Evolutionary conservation across 1,140 invertebrate species (phyloP).

Genomic region (Mya arenaria): DNA sequence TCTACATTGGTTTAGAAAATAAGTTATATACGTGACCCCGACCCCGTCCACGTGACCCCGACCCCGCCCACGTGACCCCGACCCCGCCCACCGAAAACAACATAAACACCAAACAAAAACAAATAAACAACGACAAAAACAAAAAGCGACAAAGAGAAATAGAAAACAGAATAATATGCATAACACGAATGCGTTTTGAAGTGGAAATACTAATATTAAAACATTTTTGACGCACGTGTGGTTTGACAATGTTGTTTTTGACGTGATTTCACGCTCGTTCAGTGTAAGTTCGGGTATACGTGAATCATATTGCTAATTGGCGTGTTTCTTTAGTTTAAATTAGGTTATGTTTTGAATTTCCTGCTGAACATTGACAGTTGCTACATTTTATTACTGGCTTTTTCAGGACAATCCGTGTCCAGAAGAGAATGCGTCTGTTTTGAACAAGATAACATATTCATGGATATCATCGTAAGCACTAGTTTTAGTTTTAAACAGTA

Average conservation of each 20-base stretch:
- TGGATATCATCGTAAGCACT: slow-evolving; percentile 20
- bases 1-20: neutral
- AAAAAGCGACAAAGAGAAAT: no score
- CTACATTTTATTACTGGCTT: neutral
- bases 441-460: slow-evolving; percentile 13
- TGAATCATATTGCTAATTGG: neutral
- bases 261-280: neutral
- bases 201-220: no score
- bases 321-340: neutral
- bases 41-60: neutral
- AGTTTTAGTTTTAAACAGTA: neutral
- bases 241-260: neutral
- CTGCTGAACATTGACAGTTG: neutral
- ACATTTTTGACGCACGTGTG: no score
- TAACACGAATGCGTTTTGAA: no score
- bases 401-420: slow-evolving; percentile 10
- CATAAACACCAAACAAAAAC: neutral
- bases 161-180: no score
- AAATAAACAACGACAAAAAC: no score
- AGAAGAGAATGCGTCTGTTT: slow-evolving; percentile 18
- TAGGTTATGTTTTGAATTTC: neutral
- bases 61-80: neutral
- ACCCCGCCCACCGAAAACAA: neutral
- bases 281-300: neutral
- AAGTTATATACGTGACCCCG: neutral